Percentiles rank a stretch among this genome's conserved stretches.
Conservation (phyloP, 1,140 invertebrate species). For the Zaprionus davidi region DNA sequence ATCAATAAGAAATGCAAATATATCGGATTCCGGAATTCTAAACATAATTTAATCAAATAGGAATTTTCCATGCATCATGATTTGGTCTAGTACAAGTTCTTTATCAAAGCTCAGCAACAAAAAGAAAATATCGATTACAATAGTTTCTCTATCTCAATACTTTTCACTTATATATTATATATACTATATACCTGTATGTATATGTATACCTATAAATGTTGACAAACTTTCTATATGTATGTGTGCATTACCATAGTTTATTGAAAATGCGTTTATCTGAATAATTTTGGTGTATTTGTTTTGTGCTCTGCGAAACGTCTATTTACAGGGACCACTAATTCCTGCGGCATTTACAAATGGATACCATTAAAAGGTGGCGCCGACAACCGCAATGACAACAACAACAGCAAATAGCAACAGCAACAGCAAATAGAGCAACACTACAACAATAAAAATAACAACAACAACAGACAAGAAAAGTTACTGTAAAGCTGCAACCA, state of each 20-base stretch:
- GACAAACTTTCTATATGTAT: conserved; percentile 50
- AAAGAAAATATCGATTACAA: conserved; percentile 13
- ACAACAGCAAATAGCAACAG: conserved; percentile 63
- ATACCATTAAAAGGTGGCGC: conserved; percentile 91
- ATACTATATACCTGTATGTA: conserved; percentile 42
- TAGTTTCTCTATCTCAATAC: conserved; percentile 60
- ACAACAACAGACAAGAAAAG: conserved; percentile 48
- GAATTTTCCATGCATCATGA: too few relatives aligned
- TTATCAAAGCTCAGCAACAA: conserved; percentile 11
- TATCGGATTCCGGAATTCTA: not conserved
- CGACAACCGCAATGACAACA: conserved; percentile 78
- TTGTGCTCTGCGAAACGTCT: conserved; percentile 76
- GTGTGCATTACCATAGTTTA: conserved; percentile 65
- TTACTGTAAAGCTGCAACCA: conserved; percentile 67
- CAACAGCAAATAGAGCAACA: conserved; percentile 62
- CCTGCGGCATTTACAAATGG: conserved; percentile 97
- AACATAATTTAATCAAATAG: not conserved
- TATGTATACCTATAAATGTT: conserved; percentile 50
- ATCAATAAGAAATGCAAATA: not conserved
- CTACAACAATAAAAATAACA: conserved; percentile 45
- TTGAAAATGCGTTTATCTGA: conserved; percentile 67
- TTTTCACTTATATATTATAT: conserved; percentile 54
- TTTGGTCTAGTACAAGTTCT: not conserved
- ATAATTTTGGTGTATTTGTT: conserved; percentile 79
- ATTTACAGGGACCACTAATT: conserved; percentile 93